Base-by-base conservation (phyloP, 2,888 invertebrate species). In the Ganaspis brasiliensis region DNA sequence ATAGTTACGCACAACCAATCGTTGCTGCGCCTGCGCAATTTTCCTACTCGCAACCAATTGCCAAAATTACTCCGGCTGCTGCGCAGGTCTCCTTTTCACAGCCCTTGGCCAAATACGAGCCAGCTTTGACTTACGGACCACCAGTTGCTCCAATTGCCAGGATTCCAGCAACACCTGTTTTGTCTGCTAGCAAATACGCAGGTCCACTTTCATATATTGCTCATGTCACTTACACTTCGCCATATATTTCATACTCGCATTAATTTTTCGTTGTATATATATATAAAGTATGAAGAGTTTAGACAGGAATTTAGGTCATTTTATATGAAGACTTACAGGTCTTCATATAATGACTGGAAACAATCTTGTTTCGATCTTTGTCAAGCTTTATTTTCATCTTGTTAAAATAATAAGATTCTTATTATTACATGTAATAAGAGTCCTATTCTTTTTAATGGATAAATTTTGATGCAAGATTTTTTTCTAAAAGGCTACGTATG, bases 131-230 rank as follows among this genome's bases (percentile, higher is more conserved):
- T 45, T 85, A 87, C 72, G 83, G 84, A 12, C 76, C 85, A 4
- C 84, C 85, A 19, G 45, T 81, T 5, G 82, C 82, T 57, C 84
- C 85, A 19, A 35, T 81, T 5, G 82, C 82, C 55, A 78, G 80
- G 52, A n/a, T 63, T 52, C 59, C 74, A 73, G 80, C 81, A 12
- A 31, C 82, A 16, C 82, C 56, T 24, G 56, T 56, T 26, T 56
- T 56, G 12, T 4, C 56, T 56, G 56, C 56, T 0, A 14, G 12
- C 26, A 56, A 56, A 56, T 56, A 56, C n/a, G n/a, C 67, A 61
- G 78, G 78, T 74, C 80, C 80, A 67, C 16, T 80, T 26, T 75
- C 76, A n/a, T 80, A 80, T 31, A 75, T 80, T n/a, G 74, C 80
- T 1, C 80, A 80, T n/a, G 80, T 80, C 0, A 78, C 78, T 61